phyloP scores from a whole-genome alignment of 2,888 invertebrate species.

The Campoplex capitator region DNA sequence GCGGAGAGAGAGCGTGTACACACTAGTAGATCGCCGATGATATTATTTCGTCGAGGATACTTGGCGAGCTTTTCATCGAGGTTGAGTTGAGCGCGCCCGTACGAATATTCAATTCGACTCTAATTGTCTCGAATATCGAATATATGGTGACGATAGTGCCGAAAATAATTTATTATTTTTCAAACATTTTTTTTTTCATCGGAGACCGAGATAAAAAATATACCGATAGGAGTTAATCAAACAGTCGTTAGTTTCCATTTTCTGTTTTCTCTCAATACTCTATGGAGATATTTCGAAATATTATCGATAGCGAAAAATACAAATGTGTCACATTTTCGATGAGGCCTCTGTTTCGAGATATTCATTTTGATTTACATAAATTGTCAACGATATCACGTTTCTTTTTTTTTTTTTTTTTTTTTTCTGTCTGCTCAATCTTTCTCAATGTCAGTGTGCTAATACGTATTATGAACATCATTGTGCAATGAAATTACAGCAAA shows the following conservation, averaged over 20 bases:
- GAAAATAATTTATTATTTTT: no score
- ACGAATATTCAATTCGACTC: neutral
- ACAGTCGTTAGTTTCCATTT: neutral
- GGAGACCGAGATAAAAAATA: neutral
- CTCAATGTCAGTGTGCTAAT: conserved; percentile 61
- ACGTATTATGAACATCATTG: conserved; percentile 54
- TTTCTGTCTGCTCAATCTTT: conserved; percentile 27
- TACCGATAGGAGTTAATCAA: neutral
- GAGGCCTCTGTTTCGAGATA: neutral
- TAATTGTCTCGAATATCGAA: neutral
- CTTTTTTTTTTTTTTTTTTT: no score
- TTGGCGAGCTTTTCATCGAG: neutral
- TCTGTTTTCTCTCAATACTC: no score
- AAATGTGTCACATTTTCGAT: neutral
- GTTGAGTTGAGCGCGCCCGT: no score
- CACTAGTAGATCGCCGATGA: neutral
- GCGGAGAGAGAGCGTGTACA: neutral
- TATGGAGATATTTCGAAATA: no score
- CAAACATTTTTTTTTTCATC: no score
- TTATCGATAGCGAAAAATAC: no score
- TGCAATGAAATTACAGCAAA: conserved; percentile 55
- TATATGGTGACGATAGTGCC: neutral
- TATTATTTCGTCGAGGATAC: conserved; percentile 3
- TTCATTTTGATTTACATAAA: neutral
- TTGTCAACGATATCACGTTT: conserved; percentile 23